phyloP scores from a whole-genome alignment of 2,888 invertebrate species.

The Flabesymbios commensalis region DNA sequence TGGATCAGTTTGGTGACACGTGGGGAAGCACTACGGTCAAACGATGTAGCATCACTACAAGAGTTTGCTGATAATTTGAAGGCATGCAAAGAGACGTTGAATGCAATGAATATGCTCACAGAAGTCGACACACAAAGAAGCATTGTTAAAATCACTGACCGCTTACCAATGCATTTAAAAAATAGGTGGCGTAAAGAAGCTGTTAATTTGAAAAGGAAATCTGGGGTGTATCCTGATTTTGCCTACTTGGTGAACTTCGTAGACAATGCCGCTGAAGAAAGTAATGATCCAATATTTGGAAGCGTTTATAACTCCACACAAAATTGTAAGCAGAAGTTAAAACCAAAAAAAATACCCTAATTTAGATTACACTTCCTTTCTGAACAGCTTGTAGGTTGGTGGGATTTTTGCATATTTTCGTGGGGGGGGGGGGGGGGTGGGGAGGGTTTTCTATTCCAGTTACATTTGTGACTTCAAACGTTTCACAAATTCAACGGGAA shows the following conservation, averaged over 20 bases:
- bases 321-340: too few species aligned
- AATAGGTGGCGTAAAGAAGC: slow-evolving; percentile 3
- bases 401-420: too few species aligned
- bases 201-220: background rate
- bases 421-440: too few species aligned
- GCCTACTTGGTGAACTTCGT: background rate
- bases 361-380: too few species aligned
- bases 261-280: background rate
- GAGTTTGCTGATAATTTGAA: background rate
- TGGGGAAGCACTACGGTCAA: background rate
- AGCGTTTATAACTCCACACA: too few species aligned
- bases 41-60: background rate
- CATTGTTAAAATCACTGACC: background rate
- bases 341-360: too few species aligned
- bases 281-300: slow-evolving; percentile 8
- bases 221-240: background rate
- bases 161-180: background rate
- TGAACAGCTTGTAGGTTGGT: too few species aligned
- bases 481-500: too few species aligned
- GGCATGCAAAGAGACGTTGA: background rate
- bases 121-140: background rate
- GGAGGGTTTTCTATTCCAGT: too few species aligned
- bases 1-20: background rate
- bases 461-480: too few species aligned
- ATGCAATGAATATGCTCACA: background rate